Conservation (phyloP, 2,797 vertebrate species). For the Acropternis orthonyx region DNA sequence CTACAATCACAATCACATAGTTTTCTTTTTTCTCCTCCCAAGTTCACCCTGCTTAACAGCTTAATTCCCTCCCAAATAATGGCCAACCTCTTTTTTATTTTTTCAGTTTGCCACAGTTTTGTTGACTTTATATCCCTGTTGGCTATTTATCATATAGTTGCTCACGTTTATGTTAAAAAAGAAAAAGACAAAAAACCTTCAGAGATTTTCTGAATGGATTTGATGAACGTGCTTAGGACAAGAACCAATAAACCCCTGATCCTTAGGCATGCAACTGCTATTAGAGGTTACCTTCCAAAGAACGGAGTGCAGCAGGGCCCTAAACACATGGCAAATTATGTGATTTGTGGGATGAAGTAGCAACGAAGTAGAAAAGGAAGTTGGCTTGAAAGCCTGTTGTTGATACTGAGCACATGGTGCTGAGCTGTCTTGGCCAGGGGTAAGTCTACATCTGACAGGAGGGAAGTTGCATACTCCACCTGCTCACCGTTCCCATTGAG, state of each 20-base stretch:
- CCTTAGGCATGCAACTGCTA: neutral
- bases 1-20: neutral
- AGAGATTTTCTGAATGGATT: neutral
- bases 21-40: neutral
- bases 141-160: neutral
- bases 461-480: neutral
- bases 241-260: neutral
- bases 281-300: neutral
- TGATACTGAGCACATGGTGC: neutral
- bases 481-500: neutral
- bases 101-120: neutral
- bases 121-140: neutral
- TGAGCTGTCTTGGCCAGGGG: neutral
- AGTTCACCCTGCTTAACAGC: neutral
- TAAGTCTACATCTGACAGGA: neutral
- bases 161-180: neutral
- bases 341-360: neutral
- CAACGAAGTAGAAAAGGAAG: neutral
- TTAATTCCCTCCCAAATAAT: neutral
- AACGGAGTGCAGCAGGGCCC: neutral
- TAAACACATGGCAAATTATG: neutral
- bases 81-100: neutral
- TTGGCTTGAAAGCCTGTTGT: accelerated
- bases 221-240: neutral
- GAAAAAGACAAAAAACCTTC: accelerated